A percentile compares a stretch with the other conserved stretches of the same genome.
These are phyloP conservation scores for Kryptopterus vitreolus DNA, from an alignment of 2,797 vertebrate genomes.

Conservation along the genomic window DNA sequence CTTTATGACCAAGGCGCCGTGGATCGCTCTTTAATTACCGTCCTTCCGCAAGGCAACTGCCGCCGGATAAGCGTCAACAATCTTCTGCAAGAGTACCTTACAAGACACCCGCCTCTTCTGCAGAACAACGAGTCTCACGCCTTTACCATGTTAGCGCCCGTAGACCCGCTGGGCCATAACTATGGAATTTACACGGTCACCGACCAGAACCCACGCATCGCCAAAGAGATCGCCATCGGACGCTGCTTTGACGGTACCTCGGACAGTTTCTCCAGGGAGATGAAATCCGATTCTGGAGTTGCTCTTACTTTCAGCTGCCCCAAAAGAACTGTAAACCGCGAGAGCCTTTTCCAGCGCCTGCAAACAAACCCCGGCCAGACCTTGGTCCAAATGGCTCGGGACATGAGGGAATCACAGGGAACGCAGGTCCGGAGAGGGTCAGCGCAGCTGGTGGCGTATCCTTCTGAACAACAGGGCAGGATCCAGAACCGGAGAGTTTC, in stretches of 20 bases:
- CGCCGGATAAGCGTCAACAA: constrained; percentile 76
- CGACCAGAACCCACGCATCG: constrained; percentile 91
- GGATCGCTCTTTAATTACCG: constrained; percentile 85
- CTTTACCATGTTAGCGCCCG: constrained; percentile 90
- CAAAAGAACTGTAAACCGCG: constrained; percentile 78
- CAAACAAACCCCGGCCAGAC: constrained; percentile 83
- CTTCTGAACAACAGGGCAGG: constrained; percentile 72
- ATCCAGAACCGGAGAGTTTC: constrained; percentile 67
- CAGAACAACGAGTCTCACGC: constrained; percentile 76
- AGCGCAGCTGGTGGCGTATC: constrained; percentile 78
- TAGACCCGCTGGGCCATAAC: constrained; percentile 95
- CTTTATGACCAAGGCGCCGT: constrained; percentile 87
- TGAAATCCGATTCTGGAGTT: constrained; percentile 84
- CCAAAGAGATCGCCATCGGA: constrained; percentile 97
- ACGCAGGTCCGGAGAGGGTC: constrained; percentile 71
- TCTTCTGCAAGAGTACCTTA: constrained; percentile 88
- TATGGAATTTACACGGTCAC: constrained; percentile 98
- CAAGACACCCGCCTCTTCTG: constrained; percentile 81
- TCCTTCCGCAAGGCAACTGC: constrained; percentile 90
- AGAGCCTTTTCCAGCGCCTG: constrained; percentile 91
- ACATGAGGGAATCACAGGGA: constrained; percentile 80
- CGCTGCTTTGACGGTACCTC: constrained; percentile 97
- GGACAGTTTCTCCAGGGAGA: constrained; percentile 93
- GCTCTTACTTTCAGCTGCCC: constrained; percentile 89
- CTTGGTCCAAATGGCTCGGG: constrained; percentile 83